Evolutionary conservation across 2,888 invertebrate species (phyloP), one percentile per base, ranked within the genome.

Genomic region (Drosophila algonquin): DNA sequence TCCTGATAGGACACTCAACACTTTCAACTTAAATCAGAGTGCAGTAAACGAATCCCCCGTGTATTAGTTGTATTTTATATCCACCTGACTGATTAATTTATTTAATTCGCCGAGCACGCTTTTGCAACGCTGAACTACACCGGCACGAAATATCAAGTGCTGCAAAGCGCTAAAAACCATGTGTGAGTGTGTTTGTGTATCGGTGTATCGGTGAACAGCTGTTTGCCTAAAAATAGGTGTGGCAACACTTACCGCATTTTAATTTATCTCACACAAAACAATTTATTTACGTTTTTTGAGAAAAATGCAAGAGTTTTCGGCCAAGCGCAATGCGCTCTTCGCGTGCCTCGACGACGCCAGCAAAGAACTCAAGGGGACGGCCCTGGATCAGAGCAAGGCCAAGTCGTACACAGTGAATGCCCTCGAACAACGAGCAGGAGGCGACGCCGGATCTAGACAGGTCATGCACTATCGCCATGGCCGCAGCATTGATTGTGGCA

Each of bases 291-390:
- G 2, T 3, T 3, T 6, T 18, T 55, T n/a, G 32, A 53, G 21
- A 7, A 78, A 79, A 75, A 91, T 92, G 92, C 89, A 91, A 55
- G 90, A 90, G 56, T 94, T 94, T 83, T 92, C 92, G 50, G 93
- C 94, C 75, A 94, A 96, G 75, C 95, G 95, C 77, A 95, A 95
- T 89, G 94, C 94, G 79, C 93, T 96, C 6, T 96, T 96, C 81
- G 95, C 95, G 60, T 94, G 94, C 63, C 90, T 97, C 9, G 94
- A 94, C 84, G 93, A 94, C 80, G 95, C 95, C 27, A 94, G 95
- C 84, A 94, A 94, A 61, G 90, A 90, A 12, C 46, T 92, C 91
- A 94, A 87, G 89, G 93, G 88, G 87, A 93, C 89, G 69, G 89
- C 78, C 67, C 89, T 90, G 56, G 92, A 90, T 78, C 92, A 92